Evolutionary conservation across 2,888 invertebrate genomes (phyloP).

Genomic region (Hymenopus coronatus): DNA sequence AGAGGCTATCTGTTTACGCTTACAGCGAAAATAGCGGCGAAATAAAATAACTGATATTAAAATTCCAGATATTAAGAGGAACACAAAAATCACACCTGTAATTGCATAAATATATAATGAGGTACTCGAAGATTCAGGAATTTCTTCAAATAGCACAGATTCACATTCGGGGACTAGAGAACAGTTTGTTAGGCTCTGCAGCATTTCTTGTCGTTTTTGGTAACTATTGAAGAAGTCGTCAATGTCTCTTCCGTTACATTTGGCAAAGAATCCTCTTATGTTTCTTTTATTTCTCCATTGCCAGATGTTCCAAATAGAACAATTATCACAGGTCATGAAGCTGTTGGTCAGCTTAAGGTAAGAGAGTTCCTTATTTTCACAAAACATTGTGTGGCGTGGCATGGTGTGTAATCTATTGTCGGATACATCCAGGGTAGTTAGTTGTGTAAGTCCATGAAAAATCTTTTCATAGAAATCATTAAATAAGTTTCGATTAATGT

Average conservation of each 20-base stretch:
- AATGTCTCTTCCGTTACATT: background rate
- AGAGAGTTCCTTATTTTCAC: background rate
- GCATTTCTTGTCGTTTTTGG: background rate
- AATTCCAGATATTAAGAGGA: background rate
- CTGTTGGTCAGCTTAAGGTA: background rate
- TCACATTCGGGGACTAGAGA: background rate
- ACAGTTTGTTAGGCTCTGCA: background rate
- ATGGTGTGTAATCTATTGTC: background rate
- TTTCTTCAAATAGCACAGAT: background rate
- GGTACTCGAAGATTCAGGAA: background rate
- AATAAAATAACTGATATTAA: background rate
- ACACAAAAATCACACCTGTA: background rate
- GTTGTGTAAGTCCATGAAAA: background rate
- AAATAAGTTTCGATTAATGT: constrained; percentile 8
- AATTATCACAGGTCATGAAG: background rate
- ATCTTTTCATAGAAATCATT: background rate
- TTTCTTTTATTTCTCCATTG: background rate
- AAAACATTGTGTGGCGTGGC: background rate
- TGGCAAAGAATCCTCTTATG: background rate
- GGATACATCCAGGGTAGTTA: background rate
- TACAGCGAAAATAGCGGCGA: background rate
- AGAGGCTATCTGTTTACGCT: background rate
- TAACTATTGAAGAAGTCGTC: background rate
- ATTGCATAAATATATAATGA: background rate
- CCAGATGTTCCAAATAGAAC: background rate